Evolutionary conservation across 2,888 invertebrate species (phyloP).

Genomic region (Xestia rhomboidea): DNA sequence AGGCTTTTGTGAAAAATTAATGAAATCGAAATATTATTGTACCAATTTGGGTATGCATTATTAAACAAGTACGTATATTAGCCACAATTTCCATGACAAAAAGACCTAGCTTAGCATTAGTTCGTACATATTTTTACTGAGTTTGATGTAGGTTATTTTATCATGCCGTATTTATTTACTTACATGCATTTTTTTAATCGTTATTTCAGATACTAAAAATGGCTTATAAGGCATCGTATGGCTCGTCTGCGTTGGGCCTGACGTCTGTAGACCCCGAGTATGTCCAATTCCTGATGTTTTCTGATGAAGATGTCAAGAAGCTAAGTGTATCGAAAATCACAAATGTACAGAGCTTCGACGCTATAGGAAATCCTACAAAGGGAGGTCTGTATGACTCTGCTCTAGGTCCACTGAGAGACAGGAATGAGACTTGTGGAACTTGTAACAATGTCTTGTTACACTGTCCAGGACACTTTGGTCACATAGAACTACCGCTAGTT

Average conservation of each 20-base stretch:
- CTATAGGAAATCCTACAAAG: conserved; percentile 94
- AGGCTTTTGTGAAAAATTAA: not conserved
- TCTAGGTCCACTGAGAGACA: conserved; percentile 93
- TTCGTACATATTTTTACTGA: not conserved
- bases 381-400: conserved; percentile 97
- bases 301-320: conserved; percentile 93
- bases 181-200: conserved; percentile 21
- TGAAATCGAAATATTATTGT: not conserved
- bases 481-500: conserved; percentile 96
- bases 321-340: conserved; percentile 95
- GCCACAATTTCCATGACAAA: not conserved
- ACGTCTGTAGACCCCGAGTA: conserved; percentile 84
- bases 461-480: conserved; percentile 98
- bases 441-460: conserved; percentile 92
- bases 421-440: conserved; percentile 94
- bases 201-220: conserved; percentile 72
- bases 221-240: conserved; percentile 78
- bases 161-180: conserved; percentile 56
- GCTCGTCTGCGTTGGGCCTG: conserved; percentile 77
- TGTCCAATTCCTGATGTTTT: conserved; percentile 93
- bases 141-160: conserved; percentile 65
- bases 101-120: not conserved
- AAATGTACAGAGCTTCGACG: conserved; percentile 95
- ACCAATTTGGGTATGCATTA: conserved; percentile 31
- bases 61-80: conserved; percentile 28